Conservation (phyloP, 2,888 invertebrate species). For the Xestia xanthographa region DNA sequence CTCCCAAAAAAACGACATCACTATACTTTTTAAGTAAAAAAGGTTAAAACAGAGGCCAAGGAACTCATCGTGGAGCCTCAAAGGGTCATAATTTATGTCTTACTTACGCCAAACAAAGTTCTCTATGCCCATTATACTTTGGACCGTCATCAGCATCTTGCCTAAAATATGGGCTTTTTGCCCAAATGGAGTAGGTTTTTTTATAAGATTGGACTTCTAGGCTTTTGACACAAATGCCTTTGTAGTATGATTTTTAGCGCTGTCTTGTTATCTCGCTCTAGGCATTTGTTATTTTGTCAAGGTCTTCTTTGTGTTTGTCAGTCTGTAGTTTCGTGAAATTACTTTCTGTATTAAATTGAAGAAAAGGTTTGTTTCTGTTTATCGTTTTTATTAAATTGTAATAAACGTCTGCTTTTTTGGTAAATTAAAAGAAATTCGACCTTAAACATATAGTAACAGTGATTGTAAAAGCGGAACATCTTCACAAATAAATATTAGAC, state of each 20-base stretch:
- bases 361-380: too few relatives aligned
- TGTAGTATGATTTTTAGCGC: constrained; percentile 3
- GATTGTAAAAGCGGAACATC: neutral
- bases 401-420: neutral
- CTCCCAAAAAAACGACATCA: neutral
- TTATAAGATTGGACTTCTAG: constrained; percentile 5
- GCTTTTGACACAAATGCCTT: constrained; percentile 1
- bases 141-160: constrained; percentile 51
- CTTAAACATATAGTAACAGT: neutral
- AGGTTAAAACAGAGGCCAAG: constrained; percentile 37
- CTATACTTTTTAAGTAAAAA: constrained; percentile 22
- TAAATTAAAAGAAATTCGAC: neutral
- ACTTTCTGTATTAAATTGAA: neutral
- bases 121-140: constrained; percentile 51
- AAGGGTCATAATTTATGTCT: constrained; percentile 59
- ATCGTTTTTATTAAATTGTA: neutral
- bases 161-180: constrained; percentile 34
- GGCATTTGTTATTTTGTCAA: constrained; percentile 8
- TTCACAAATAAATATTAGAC: neutral
- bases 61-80: constrained; percentile 27
- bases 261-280: constrained; percentile 1
- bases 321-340: neutral
- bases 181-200: constrained; percentile 25
- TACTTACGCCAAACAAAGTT: constrained; percentile 58
- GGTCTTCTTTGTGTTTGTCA: constrained; percentile 7